phyloP scores from a whole-genome alignment of 2,888 invertebrate genomes.

The Chloroclysta siterata region DNA sequence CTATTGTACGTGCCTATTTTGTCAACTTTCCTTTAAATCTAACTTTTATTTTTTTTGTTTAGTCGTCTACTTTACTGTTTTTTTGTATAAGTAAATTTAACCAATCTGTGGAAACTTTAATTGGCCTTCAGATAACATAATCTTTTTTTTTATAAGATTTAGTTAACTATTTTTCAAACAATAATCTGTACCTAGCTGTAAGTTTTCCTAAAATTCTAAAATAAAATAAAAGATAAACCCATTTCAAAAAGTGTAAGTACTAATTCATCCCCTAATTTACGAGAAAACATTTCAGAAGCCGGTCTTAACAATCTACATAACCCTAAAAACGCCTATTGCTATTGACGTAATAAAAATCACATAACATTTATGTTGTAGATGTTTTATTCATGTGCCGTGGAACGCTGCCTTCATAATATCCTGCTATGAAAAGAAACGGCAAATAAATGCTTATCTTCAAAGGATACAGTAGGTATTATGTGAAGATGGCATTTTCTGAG shows the following conservation, averaged over 20 bases:
- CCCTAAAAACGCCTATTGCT: constrained; percentile 21
- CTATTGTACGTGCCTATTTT: no score
- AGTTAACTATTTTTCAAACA: no score
- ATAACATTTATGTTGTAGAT: constrained; percentile 21
- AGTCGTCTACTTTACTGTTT: no score
- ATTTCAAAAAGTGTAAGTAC: neutral
- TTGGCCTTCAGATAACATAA: no score
- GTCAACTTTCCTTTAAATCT: no score
- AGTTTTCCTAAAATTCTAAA: no score
- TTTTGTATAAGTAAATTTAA: no score
- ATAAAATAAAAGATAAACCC: no score
- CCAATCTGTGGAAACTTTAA: no score
- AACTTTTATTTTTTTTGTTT: no score
- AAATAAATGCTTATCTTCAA: constrained; percentile 12
- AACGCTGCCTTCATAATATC: constrained; percentile 16
- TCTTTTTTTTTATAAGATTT: no score
- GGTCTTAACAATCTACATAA: constrained; percentile 4
- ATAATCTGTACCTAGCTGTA: no score
- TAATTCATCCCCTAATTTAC: constrained; percentile 11
- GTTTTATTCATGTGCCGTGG: constrained; percentile 24
- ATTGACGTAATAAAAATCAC: constrained; percentile 22
- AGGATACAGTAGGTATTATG: neutral
- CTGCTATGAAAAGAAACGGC: constrained; percentile 15
- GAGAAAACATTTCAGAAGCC: constrained; percentile 13
- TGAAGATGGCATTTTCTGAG: neutral